These are phyloP conservation scores for Thymelicus sylvestris DNA, from an alignment of 2,888 invertebrate genomes.

Conservation along the genomic window DNA sequence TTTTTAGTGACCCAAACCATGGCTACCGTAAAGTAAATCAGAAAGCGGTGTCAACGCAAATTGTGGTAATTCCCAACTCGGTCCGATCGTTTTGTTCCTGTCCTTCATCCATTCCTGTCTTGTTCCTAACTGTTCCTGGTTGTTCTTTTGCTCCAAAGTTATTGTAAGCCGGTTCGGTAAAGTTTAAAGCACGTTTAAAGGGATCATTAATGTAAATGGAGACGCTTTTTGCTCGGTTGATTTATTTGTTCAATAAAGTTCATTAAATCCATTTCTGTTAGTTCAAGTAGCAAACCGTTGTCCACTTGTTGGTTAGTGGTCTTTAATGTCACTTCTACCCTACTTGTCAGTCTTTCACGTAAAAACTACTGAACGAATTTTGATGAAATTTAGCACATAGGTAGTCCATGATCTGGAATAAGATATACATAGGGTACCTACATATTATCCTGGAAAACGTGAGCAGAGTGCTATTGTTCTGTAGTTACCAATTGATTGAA, in stretches of 20 bases:
- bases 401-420: no score
- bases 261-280: background rate
- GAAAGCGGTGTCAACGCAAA: constrained; percentile 56
- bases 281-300: no score
- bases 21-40: constrained; percentile 16
- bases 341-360: no score
- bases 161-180: constrained; percentile 18
- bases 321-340: no score
- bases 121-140: constrained; percentile 14
- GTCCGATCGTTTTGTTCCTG: constrained; percentile 27
- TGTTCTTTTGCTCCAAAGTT: constrained; percentile 29
- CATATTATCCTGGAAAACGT: no score
- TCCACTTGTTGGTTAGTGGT: no score
- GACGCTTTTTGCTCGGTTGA: background rate
- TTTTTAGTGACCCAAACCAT: background rate
- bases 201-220: constrained; percentile 20
- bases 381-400: no score
- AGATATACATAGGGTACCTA: no score
- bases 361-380: no score
- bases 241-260: background rate
- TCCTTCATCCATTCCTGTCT: constrained; percentile 13
- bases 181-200: constrained; percentile 27
- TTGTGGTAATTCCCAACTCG: constrained; percentile 57
- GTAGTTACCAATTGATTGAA: no score
- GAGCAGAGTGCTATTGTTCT: no score